These are phyloP conservation scores for Furcifer pardalis DNA, from an alignment of 2,797 vertebrate species.

Conservation along the genomic window DNA sequence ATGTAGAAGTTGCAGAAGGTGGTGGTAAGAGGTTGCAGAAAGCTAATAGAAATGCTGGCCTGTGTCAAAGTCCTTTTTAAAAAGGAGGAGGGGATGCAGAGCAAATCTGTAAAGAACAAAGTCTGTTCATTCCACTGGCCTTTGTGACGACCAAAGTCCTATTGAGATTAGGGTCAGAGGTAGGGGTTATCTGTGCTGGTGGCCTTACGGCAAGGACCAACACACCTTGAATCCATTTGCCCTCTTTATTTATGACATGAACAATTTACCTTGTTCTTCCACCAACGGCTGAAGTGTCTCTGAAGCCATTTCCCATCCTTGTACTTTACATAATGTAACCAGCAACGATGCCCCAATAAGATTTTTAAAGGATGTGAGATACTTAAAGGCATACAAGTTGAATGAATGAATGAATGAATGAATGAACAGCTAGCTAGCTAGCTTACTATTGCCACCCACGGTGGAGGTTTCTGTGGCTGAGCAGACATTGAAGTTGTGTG, in stretches of 20 bases:
- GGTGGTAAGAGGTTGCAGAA: not conserved
- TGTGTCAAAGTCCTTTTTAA: not conserved
- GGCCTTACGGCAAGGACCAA: not conserved
- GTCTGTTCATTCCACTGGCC: not conserved
- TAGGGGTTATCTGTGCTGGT: not conserved
- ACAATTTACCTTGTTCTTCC: not conserved
- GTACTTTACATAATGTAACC: not conserved
- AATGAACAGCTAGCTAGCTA: too few relatives aligned
- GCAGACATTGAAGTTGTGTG: too few relatives aligned
- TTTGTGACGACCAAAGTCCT: not conserved
- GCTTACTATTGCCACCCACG: too few relatives aligned
- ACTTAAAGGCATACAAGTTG: too few relatives aligned
- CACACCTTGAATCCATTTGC: not conserved
- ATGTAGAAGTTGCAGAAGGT: not conserved
- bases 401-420: too few relatives aligned
- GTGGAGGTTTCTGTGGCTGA: too few relatives aligned
- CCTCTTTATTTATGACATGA: not conserved
- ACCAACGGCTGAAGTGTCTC: not conserved
- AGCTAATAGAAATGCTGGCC: not conserved
- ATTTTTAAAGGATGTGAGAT: too few relatives aligned
- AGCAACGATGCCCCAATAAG: not conserved
- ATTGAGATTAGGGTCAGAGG: not conserved
- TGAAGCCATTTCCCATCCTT: not conserved
- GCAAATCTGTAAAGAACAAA: not conserved
- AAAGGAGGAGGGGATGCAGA: not conserved